Conservation (phyloP, 30 jellyfish, hydroid and myxozoan species). For the Aurelia aurita region DNA sequence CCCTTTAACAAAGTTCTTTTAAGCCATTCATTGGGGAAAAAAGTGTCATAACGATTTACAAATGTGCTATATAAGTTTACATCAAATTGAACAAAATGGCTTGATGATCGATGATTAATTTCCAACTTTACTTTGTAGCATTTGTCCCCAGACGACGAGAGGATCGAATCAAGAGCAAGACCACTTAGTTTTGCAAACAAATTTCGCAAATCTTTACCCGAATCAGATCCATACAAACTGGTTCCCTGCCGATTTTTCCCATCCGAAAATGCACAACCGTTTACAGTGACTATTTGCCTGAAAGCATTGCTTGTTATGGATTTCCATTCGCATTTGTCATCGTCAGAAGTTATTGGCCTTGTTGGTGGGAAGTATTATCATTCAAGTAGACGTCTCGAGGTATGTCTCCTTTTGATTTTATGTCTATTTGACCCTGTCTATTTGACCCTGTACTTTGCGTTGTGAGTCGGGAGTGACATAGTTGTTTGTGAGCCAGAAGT, state of each 20-base stretch:
- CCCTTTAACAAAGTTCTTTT: no score
- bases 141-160: constrained; percentile 69
- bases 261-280: constrained; percentile 73
- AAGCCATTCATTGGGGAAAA: no score
- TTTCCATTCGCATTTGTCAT: constrained; percentile 79
- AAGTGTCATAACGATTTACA: no score
- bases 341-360: constrained; percentile 90
- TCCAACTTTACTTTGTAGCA: constrained; percentile 36
- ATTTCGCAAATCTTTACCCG: constrained; percentile 41
- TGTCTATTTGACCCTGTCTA: no score
- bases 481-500: no score
- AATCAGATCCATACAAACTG: constrained; percentile 78
- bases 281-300: constrained; percentile 76
- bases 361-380: constrained; percentile 79
- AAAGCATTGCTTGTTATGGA: constrained; percentile 78
- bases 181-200: constrained; percentile 55
- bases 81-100: no score
- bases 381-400: constrained; percentile 74
- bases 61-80: no score
- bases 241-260: constrained; percentile 83
- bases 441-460: no score
- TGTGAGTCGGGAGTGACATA: no score
- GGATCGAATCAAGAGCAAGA: constrained; percentile 52
- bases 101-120: no score
- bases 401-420: background rate